phyloP scores from a whole-genome alignment of 2,888 invertebrate species.

The Macrosiphum euphorbiae region DNA sequence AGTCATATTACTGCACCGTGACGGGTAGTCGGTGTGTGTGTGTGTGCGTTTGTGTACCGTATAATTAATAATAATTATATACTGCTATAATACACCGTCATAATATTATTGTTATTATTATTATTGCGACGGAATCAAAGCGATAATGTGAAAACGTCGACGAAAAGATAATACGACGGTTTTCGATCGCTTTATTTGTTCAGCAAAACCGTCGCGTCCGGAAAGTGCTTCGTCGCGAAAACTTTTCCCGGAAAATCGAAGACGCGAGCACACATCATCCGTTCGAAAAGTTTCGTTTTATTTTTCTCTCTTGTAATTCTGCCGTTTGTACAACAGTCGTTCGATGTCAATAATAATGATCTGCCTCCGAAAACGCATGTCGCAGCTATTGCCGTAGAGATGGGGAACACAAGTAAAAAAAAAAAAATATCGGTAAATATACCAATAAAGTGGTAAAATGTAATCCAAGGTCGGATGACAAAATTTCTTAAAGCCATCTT shows the following conservation, averaged over 20 bases:
- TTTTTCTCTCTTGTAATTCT: neutral
- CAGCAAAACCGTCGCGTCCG: neutral
- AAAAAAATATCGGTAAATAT: no score
- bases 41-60: neutral
- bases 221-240: neutral
- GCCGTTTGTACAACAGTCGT: neutral
- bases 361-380: neutral
- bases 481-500: no score
- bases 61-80: neutral
- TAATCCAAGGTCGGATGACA: no score
- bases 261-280: neutral
- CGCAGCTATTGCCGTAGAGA: no score
- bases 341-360: neutral
- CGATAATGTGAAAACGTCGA: neutral
- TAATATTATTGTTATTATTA: neutral
- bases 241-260: neutral
- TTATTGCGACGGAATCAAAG: neutral
- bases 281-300: conserved; percentile 7
- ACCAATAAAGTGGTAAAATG: no score
- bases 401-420: no score
- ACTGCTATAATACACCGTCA: neutral
- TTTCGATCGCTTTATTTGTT: neutral
- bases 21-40: neutral
- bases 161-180: neutral
- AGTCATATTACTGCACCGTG: neutral